These are phyloP conservation scores for Corythoichthys intestinalis DNA, from an alignment of 2,113 vertebrate species.

Conservation along the genomic window DNA sequence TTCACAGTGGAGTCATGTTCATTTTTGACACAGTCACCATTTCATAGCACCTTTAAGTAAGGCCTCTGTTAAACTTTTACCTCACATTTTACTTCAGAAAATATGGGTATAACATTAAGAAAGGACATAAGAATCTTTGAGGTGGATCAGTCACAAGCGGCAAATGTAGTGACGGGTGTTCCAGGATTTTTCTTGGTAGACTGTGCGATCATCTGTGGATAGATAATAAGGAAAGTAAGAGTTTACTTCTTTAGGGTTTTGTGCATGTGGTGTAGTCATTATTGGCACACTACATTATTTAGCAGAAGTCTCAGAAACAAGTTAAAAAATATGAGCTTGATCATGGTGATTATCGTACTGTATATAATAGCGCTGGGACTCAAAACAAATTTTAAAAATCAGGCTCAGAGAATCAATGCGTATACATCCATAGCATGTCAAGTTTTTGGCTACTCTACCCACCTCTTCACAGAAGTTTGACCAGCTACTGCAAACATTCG, in stretches of 20 bases:
- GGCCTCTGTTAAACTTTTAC: conserved; percentile 10
- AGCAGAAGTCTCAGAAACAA: too few species aligned
- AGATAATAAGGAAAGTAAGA: neutral
- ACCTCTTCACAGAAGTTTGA: too few species aligned
- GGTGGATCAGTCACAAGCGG: conserved; percentile 39
- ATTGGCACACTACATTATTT: neutral
- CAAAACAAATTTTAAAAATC: too few species aligned
- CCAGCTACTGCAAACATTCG: too few species aligned
- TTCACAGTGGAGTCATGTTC: too few species aligned
- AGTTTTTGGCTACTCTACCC: too few species aligned
- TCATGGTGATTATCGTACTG: too few species aligned
- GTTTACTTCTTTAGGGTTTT: neutral
- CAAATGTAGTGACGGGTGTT: conserved; percentile 23
- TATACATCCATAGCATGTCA: too few species aligned
- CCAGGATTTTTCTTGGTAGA: conserved; percentile 40
- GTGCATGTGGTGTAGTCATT: neutral
- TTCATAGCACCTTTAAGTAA: neutral
- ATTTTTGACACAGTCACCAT: too few species aligned
- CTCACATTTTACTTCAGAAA: conserved; percentile 6
- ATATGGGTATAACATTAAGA: conserved; percentile 16
- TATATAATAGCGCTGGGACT: too few species aligned
- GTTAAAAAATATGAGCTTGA: too few species aligned
- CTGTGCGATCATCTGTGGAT: conserved; percentile 37
- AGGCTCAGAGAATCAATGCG: too few species aligned
- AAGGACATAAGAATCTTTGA: conserved; percentile 2